Evolutionary conservation across 2,888 invertebrate genomes (phyloP).

Genomic region (Laspeyria flexula): DNA sequence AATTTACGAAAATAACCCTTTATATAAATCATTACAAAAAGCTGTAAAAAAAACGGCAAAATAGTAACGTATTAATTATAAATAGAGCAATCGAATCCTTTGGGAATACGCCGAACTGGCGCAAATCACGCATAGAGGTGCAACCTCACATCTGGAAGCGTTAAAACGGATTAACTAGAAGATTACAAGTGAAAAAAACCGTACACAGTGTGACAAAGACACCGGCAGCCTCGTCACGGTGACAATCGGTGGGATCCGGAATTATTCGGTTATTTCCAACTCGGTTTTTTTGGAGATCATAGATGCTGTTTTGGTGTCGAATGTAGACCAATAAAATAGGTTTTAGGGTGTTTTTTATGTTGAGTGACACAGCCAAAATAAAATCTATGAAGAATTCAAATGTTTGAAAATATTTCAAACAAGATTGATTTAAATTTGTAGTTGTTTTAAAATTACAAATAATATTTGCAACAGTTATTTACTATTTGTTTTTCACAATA

Average conservation of each 20-base stretch:
- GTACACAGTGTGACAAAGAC: constrained; percentile 70
- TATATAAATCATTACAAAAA: too few relatives aligned
- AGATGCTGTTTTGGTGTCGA: constrained; percentile 56
- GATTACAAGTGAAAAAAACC: constrained; percentile 78
- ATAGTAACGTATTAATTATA: constrained; percentile 15
- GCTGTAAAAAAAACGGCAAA: constrained; percentile 4
- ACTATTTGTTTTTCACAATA: constrained; percentile 11
- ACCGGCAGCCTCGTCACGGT: constrained; percentile 78
- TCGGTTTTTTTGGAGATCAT: constrained; percentile 60
- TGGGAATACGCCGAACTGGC: constrained; percentile 50
- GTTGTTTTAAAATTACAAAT: too few relatives aligned
- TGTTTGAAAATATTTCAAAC: too few relatives aligned
- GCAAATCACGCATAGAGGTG: constrained; percentile 54
- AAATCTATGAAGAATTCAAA: background rate
- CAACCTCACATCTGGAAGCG: constrained; percentile 79
- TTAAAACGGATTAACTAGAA: constrained; percentile 83
- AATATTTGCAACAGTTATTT: background rate
- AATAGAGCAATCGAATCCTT: constrained; percentile 51
- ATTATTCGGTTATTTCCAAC: constrained; percentile 73
- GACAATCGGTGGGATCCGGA: constrained; percentile 78
- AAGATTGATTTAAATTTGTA: too few relatives aligned
- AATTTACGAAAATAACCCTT: too few relatives aligned
- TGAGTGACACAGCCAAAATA: background rate
- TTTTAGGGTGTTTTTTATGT: constrained; percentile 33
- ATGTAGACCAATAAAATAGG: constrained; percentile 51